Evolutionary conservation across 2,888 invertebrate species (phyloP), one percentile per base, ranked within the genome.

Genomic region (Caenorhabditis sp.): DNA sequence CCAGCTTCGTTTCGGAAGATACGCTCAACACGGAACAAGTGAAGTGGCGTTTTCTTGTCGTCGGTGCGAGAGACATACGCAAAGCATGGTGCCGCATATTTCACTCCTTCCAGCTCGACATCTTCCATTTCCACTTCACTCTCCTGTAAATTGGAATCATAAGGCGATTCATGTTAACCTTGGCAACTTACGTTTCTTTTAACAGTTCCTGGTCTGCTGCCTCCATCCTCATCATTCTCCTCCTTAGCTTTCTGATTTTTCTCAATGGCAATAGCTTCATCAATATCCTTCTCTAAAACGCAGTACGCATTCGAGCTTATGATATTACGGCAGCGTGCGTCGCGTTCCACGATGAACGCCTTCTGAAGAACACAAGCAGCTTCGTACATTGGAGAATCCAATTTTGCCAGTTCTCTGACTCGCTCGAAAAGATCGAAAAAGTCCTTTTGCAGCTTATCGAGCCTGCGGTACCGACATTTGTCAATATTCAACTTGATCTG

Each of bases 321-420:
- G 9, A 95, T 95, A 88, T 95, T 94, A 82, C 95, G 95, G 91
- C 97, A 98, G 1, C 96, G 92, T 85, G 94, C 93, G 90, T 94
- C 94, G 69, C 94, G 92, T 79, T 91, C 92, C 71, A 90, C 94
- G 53, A 98, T 95, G 92, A 96, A 98, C 93, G 95, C 96, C 13
- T 95, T 94, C 92, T 98, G 98, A 64, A 99, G 94, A 90, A 97
- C 97, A 35, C 97, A 95, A 0, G 97, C 95, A 92, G 99, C 98
- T 91, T 98, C 97, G 93, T 97, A 98, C 56, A 96, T 95, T 92
- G 92, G 92, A 2, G 98, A 97, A 93, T 98, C 97, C 0, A 96
- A 95, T 15, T 97, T 94, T 0, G 97, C 96, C 0, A 97, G 93
- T 79, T 95, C 95, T 2, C 98, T 94, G 0, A 97, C 97, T 80